These are phyloP conservation scores for Sanderia malayensis DNA, from an alignment of 30 jellyfish, hydroid and myxozoan species.

Conservation along the genomic window DNA sequence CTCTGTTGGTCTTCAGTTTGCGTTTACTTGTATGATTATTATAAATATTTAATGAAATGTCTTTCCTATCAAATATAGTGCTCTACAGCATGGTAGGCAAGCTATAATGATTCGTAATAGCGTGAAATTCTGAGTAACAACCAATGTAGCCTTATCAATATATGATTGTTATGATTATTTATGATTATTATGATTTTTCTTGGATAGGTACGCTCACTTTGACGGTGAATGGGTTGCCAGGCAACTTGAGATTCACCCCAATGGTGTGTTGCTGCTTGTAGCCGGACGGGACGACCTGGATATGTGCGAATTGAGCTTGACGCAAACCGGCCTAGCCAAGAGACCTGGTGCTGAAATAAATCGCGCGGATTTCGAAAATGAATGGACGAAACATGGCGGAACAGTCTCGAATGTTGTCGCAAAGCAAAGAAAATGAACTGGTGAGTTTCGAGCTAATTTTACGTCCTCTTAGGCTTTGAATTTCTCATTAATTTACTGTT, in stretches of 20 bases:
- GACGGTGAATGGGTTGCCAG: conserved; percentile 99
- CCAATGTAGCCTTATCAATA: not conserved
- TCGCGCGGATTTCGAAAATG: conserved; percentile 75
- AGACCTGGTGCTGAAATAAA: conserved; percentile 98
- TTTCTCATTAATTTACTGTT: too few relatives aligned
- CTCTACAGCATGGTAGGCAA: too few relatives aligned
- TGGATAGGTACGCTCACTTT: conserved; percentile 99
- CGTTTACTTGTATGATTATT: too few relatives aligned
- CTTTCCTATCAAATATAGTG: too few relatives aligned
- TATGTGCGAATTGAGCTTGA: conserved; percentile 92
- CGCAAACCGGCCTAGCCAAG: conserved; percentile 80
- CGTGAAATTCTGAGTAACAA: too few relatives aligned
- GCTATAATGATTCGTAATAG: too few relatives aligned
- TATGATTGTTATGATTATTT: not conserved
- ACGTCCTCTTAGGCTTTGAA: too few relatives aligned
- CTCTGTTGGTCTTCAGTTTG: too few relatives aligned
- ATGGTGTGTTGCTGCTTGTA: conserved; percentile 81
- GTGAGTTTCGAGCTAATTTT: not conserved
- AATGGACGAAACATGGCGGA: conserved; percentile 88
- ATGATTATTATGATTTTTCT: not conserved
- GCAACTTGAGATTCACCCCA: conserved; percentile 93
- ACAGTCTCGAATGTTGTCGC: conserved; percentile 53
- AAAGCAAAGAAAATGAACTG: conserved; percentile 57
- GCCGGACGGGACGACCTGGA: conserved; percentile 95
- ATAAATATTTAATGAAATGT: too few relatives aligned